Conservation (phyloP, 2,797 vertebrate species). For the Gambusia yucatana region DNA sequence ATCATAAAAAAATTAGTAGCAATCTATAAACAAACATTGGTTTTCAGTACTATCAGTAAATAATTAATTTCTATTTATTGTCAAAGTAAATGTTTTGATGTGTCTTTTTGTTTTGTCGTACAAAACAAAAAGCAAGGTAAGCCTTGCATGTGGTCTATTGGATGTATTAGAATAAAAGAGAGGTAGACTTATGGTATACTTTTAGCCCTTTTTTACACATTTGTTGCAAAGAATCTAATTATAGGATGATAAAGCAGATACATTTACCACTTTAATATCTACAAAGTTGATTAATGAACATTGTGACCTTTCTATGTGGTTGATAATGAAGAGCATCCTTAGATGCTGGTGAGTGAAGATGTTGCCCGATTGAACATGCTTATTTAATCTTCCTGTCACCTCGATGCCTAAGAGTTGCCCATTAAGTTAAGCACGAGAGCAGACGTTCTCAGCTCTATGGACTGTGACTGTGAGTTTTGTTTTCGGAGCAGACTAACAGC, state of each 20-base stretch:
- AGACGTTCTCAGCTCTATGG: constrained; percentile 30
- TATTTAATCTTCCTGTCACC: constrained; percentile 71
- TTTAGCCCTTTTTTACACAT: constrained; percentile 28
- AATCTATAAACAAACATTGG: background rate
- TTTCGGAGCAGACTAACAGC: constrained; percentile 30
- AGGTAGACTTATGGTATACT: background rate
- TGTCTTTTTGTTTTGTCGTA: background rate
- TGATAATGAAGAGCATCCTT: constrained; percentile 49
- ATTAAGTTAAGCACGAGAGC: constrained; percentile 64
- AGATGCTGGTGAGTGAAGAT: constrained; percentile 41
- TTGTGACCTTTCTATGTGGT: constrained; percentile 72
- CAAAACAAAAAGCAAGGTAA: background rate
- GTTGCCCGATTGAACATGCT: constrained; percentile 56
- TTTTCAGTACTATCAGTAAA: background rate
- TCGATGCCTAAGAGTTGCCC: constrained; percentile 51
- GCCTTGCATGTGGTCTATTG: background rate
- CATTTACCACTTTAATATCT: constrained; percentile 66
- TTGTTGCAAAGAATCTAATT: constrained; percentile 55
- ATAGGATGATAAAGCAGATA: constrained; percentile 55
- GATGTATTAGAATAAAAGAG: background rate
- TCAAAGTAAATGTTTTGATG: background rate
- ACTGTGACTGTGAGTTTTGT: constrained; percentile 49
- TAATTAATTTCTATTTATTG: background rate
- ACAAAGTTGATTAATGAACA: constrained; percentile 67
- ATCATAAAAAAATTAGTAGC: background rate